Conservation (phyloP, 2,113 vertebrate genomes). For the Percina caprodes region DNA sequence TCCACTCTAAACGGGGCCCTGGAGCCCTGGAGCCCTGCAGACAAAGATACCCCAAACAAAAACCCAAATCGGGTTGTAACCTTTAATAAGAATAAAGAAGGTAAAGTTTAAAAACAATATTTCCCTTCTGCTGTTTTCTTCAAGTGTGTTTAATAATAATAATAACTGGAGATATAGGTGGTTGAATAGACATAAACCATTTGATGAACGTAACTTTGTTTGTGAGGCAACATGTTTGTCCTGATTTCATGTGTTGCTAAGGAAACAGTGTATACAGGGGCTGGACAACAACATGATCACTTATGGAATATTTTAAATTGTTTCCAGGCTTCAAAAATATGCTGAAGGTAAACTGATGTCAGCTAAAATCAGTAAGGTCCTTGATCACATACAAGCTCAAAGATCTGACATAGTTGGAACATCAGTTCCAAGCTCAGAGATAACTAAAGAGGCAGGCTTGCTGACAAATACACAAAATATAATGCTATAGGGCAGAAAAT, state of each 20-base stretch:
- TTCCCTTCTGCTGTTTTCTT: background rate
- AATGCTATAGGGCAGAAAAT: background rate
- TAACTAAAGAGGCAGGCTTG: background rate
- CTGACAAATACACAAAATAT: background rate
- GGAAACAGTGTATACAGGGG: background rate
- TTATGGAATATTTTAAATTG: conserved; percentile 28
- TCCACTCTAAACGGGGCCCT: background rate
- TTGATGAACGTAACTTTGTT: background rate
- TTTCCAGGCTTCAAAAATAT: conserved; percentile 37
- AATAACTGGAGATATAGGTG: background rate
- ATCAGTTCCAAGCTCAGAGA: background rate
- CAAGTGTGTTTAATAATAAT: no score
- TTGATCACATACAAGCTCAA: background rate
- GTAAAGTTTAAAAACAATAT: background rate
- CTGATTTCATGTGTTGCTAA: background rate
- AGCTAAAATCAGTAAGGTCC: background rate
- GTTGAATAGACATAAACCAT: background rate
- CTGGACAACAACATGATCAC: conserved; percentile 24
- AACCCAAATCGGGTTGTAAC: background rate
- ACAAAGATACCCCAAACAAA: no score
- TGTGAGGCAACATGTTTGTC: background rate
- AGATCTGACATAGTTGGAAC: background rate
- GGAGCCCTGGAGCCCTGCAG: no score
- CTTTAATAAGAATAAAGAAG: background rate
- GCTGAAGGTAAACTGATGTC: background rate